These are phyloP conservation scores for Ruditapes philippinarum DNA, from an alignment of 1,140 invertebrate genomes.

Conservation along the genomic window DNA sequence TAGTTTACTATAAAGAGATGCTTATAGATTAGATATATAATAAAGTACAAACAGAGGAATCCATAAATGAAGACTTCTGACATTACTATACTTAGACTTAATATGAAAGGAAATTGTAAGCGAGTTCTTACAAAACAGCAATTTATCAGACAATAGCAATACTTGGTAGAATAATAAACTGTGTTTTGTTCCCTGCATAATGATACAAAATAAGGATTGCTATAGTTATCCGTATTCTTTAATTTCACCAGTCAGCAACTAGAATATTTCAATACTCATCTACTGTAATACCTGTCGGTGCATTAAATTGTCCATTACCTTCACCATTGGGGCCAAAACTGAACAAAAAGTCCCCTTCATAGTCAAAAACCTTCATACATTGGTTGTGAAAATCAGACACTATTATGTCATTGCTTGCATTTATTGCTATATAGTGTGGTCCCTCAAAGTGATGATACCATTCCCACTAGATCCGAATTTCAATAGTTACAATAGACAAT, in stretches of 20 bases:
- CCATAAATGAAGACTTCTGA: too few species aligned
- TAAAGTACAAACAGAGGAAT: too few species aligned
- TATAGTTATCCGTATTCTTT: conserved; percentile 88
- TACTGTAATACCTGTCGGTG: conserved; percentile 89
- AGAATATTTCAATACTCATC: conserved; percentile 88
- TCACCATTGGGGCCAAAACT: conserved; percentile 87
- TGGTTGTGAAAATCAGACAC: conserved; percentile 90
- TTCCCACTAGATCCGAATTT: conserved; percentile 86
- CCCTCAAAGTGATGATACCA: conserved; percentile 88
- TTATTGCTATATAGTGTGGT: conserved; percentile 89
- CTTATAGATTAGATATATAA: too few species aligned
- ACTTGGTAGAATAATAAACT: too few species aligned
- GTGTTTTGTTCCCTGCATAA: too few species aligned
- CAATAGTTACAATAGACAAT: too few species aligned
- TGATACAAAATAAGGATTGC: too few species aligned
- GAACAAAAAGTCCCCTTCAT: conserved; percentile 84
- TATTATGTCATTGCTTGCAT: conserved; percentile 88
- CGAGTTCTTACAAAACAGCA: too few species aligned
- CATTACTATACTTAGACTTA: too few species aligned
- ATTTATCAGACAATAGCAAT: too few species aligned
- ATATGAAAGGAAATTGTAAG: too few species aligned
- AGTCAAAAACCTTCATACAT: conserved; percentile 88
- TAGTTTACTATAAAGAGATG: too few species aligned
- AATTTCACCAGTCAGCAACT: conserved; percentile 90
- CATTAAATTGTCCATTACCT: conserved; percentile 89